A percentile compares a stretch with the other conserved stretches of the same genome.
Conservation (phyloP, 2,113 vertebrate genomes). For the Atrichornis clamosus region DNA sequence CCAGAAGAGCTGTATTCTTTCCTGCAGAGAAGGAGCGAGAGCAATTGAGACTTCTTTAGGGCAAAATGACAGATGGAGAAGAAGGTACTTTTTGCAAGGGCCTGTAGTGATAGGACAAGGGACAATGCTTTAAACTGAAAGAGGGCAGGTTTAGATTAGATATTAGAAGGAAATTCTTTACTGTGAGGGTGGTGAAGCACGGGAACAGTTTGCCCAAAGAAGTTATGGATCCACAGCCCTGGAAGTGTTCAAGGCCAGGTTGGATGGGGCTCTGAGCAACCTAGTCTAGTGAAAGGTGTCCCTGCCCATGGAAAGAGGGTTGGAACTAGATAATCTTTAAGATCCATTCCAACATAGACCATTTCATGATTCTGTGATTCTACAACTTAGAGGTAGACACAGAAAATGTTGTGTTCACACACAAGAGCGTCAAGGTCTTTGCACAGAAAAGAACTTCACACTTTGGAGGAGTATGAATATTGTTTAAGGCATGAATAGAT, state of each 20-base stretch:
- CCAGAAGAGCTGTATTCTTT: background rate
- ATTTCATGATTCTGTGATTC: background rate
- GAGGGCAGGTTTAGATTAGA: background rate
- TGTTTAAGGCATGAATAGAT: background rate
- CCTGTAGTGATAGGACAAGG: background rate
- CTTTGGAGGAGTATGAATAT: background rate
- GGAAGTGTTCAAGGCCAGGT: background rate
- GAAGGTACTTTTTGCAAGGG: background rate
- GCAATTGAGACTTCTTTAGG: fast-evolving
- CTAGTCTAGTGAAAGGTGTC: background rate
- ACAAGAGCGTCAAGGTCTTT: background rate
- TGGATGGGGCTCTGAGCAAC: background rate
- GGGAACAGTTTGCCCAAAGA: background rate
- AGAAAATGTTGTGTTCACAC: background rate
- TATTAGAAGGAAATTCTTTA: background rate
- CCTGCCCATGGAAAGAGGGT: background rate
- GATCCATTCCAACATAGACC: background rate
- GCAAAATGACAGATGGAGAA: background rate
- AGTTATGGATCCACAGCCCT: background rate
- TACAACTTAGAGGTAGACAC: background rate
- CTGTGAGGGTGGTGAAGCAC: background rate
- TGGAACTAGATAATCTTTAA: background rate
- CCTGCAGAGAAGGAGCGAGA: background rate
- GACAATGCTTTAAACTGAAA: background rate
- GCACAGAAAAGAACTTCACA: background rate